Evolutionary conservation across 35 echinoderm and acorn worm species (phyloP), one percentile per base, ranked within the genome.

Genomic region (Lytechinus pictus): DNA sequence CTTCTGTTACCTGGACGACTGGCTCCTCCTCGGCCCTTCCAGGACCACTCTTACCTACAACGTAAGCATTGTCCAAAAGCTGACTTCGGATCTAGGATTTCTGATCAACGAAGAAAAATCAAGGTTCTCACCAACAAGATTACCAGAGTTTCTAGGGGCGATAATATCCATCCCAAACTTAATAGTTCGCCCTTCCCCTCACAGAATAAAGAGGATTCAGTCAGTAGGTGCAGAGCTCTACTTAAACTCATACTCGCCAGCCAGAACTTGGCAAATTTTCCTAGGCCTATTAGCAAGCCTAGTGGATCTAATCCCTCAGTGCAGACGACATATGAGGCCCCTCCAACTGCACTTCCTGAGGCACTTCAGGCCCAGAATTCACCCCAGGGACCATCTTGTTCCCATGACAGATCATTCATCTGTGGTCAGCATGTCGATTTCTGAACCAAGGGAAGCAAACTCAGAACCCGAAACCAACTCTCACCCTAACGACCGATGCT

Each of bases 261-360:
- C 95, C 1, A 11, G 24, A 11, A 10, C 57, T 54, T 95, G 94
- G 95, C 90, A 96, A 21, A 57, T 55, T 11, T 29, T 96, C 4
- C 89, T 97, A 21, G 97, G 95, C 3, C 60, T 95, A n/a, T 92
- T 97, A 89, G 89, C 95, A 8, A 96, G 95, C 66, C 87, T 97
- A 54, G 95, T 96, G 8, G 72, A 95, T 94, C 56, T 95, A 16
- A 54, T 97, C 28, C 95, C 92, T 0, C n/a, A 8, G 11, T 96
- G 97, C 66, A 56, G 94, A 1, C 87, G 96, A 6, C 54, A 16
- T 57, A 97, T 97, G 95, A 33, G 95, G 29, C 93, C 95, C 9
- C 10, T 97, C 24, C 97, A 96, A 54, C 33, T 95, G 3, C 94
- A 97, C 54, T 60, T 97, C 90, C 33, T 97, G 5, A 24, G 10